Base-by-base conservation (phyloP, 2,113 vertebrate genomes). In the Archilochus colubris region DNA sequence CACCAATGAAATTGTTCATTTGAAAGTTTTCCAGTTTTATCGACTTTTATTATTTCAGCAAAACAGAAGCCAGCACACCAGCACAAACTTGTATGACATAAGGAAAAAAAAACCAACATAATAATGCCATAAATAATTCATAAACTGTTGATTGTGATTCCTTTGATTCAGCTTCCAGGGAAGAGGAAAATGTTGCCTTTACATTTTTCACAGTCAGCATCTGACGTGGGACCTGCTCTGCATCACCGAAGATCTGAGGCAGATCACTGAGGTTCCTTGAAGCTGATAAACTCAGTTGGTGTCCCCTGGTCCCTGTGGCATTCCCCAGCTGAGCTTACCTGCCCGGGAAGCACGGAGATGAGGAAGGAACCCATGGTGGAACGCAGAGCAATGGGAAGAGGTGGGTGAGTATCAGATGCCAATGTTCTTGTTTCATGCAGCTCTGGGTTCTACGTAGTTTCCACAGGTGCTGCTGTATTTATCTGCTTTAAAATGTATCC, bases 11-110 rank as follows among this genome's bases (percentile, higher is more conserved):
- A 62, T 57, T 2, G 1, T 30, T 63, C 27, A 10, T 86, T 64
- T n/a, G 12, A n/a, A 89, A 81, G 31, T 51, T 87, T 75, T 84
- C 57, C 16, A 24, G 9, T 67, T 88, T 89, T 30, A 74, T 62
- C 44, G 76, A 48, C 59, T 93, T 97, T 95, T 95, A 95, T 96
- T 94, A 58, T 17, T 92, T 88, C 43, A 96, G 87, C 55, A 57
- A 82, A 89, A 87, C 33, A 88, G 75, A 82, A 92, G 44, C 48
- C 78, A 93, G 79, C 68, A 51, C 31, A 61, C 76, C 67, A 88
- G 79, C 89, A 86, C 31, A 62, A 95, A 85, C 14, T 19, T 33
- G 15, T 59, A 82, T 36, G 28, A 61, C 38, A 15, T 43, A 69
- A 90, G 25, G 48, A 14, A 18, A 57, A 55, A 55, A 59, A 36